phyloP scores from a whole-genome alignment of 1,140 invertebrate genomes.

The Drosophila melanica region DNA sequence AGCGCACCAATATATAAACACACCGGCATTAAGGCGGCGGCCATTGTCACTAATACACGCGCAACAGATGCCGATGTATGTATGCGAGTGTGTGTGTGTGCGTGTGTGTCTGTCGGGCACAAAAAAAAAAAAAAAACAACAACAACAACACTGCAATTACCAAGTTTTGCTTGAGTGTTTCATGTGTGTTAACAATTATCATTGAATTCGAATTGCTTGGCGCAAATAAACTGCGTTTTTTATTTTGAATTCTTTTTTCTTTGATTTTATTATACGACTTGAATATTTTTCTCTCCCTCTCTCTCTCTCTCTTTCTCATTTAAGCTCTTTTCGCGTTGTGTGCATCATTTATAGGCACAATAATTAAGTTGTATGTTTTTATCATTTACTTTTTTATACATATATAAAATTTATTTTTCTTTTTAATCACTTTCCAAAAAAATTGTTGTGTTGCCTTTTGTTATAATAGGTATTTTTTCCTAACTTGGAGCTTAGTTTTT shows the following conservation, averaged over 20 bases:
- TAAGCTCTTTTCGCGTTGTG: not conserved
- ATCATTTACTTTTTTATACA: not conserved
- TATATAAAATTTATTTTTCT: not conserved
- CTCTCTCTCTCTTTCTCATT: not conserved
- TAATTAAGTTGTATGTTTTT: not conserved
- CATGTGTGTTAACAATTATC: slow-evolving; percentile 71
- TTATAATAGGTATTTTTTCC: not conserved
- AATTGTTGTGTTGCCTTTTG: too few relatives aligned
- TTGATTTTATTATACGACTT: slow-evolving; percentile 5
- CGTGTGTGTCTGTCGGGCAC: slow-evolving; percentile 19
- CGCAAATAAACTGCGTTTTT: slow-evolving; percentile 66
- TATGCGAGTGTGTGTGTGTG: slow-evolving; percentile 6
- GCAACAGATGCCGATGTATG: not conserved
- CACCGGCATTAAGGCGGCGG: slow-evolving; percentile 47
- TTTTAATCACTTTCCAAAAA: slow-evolving; percentile 3
- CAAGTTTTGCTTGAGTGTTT: slow-evolving; percentile 53
- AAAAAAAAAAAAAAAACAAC: not conserved
- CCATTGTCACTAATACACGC: slow-evolving; percentile 57
- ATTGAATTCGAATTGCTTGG: slow-evolving; percentile 53
- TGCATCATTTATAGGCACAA: not conserved
- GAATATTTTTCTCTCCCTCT: not conserved
- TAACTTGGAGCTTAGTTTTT: not conserved
- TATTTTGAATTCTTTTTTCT: not conserved
- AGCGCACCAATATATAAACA: slow-evolving; percentile 69
- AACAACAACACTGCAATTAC: slow-evolving; percentile 45